Evolutionary conservation across 2,888 invertebrate species (phyloP), one percentile per base, ranked within the genome.

Genomic region (Chloroclysta siterata): DNA sequence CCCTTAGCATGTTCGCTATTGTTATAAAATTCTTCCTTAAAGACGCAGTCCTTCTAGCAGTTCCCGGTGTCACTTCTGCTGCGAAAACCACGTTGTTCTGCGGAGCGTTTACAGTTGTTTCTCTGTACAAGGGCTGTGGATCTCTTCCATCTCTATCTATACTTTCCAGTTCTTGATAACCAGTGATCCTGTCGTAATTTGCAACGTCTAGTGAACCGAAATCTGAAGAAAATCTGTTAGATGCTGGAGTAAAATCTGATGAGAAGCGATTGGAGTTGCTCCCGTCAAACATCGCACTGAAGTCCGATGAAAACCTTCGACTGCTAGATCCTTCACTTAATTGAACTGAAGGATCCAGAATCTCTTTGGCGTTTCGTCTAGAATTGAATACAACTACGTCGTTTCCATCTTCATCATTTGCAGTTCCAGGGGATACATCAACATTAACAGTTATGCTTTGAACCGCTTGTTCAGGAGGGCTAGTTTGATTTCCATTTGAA

Each of bases 51-150:
- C 93, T 77, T 71, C 93, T 81, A 0, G 85, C 87, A 0, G 92
- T 87, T 0, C 93, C 93, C 1, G 84, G 81, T 0, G 90, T 82
- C 46, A 88, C 75, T 65, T 91, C 89, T 1, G 87, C 76, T 0
- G 88, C 81, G 53, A 93, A 93, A 0, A 88, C 82, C 11, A 90
- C 72, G 42, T 76, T 82, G 29, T 78, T 82, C 15, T 81, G 80
- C 0, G 87, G 87, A 42, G 89, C 90, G 70, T 94, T 90, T 0
- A 94, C 85, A 1, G 94, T 94, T 0, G 93, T 93, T 73, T 94
- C 94, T 50, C 94, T 88, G 69, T 94, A 94, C 48, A 94, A 74
- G 0, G 94, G 94, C 63, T 91, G 91, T 2, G 94, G 94, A 29
- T 84, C 82, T 22, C 85, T 85, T 2, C 70, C 77, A 17, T 81